Percentiles rank a stretch among this genome's conserved stretches.
Evolutionary conservation across 2,888 invertebrate species (phyloP).

Genomic region (Ceriagrion tenellum): DNA sequence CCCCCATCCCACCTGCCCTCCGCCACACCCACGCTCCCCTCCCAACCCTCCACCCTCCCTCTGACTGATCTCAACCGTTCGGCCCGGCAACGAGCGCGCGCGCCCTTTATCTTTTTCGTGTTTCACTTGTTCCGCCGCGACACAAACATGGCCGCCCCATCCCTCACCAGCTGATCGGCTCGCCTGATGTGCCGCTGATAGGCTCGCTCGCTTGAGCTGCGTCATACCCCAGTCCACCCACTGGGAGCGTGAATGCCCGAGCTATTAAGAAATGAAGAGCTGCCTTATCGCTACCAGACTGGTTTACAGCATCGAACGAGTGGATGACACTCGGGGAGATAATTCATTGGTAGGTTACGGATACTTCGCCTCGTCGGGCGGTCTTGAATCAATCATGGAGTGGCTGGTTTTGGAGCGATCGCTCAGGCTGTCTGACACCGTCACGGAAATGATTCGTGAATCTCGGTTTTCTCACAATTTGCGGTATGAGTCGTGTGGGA

Average conservation of each 20-base stretch:
- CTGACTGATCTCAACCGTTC: neutral
- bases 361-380: neutral
- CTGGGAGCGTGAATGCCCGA: slow-evolving; percentile 29
- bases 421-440: neutral
- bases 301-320: slow-evolving; percentile 52
- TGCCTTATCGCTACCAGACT: slow-evolving; percentile 47
- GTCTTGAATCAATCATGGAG: neutral
- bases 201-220: neutral
- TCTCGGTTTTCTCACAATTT: neutral
- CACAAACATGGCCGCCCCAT: neutral
- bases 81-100: neutral
- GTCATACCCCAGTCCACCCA: slow-evolving; percentile 42
- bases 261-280: slow-evolving; percentile 63
- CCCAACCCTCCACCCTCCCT: neutral
- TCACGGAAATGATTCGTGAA: neutral
- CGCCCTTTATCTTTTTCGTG: slow-evolving; percentile 29
- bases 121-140: slow-evolving; percentile 19
- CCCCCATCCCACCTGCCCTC: neutral
- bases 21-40: neutral
- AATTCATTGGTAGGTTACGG: slow-evolving; percentile 36
- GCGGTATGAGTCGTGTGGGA: neutral
- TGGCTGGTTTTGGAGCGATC: neutral
- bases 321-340: slow-evolving; percentile 53
- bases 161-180: slow-evolving; percentile 13
- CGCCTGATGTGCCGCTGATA: slow-evolving; percentile 43